These are phyloP conservation scores for Drosophila pseudoananassae DNA, from an alignment of 1,140 invertebrate genomes.

Conservation along the genomic window DNA sequence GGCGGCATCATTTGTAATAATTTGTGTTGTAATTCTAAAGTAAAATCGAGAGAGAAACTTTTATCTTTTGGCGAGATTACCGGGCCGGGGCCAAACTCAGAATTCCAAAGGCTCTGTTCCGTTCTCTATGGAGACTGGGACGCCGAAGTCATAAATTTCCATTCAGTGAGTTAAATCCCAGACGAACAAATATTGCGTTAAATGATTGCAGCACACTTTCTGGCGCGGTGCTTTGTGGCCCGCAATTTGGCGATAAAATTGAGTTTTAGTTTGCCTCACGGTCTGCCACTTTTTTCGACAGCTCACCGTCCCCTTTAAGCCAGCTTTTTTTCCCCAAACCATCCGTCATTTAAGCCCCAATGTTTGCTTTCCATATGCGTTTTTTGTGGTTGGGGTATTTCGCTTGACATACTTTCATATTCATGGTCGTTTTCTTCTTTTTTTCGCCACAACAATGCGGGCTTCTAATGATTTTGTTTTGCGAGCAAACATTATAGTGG, in stretches of 20 bases:
- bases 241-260: conserved; percentile 69
- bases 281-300: conserved; percentile 51
- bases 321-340: conserved; percentile 7
- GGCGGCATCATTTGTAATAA: conserved; percentile 75
- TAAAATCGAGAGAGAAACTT: conserved; percentile 49
- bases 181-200: conserved; percentile 41
- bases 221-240: conserved; percentile 29
- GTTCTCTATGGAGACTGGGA: neutral
- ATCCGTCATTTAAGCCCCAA: conserved; percentile 11
- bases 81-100: neutral
- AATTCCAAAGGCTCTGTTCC: neutral
- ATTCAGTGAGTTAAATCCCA: conserved; percentile 20
- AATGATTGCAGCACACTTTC: conserved; percentile 68
- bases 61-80: conserved; percentile 47
- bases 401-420: conserved; percentile 51
- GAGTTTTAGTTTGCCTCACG: conserved; percentile 66
- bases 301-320: neutral
- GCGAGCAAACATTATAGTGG: conserved; percentile 1
- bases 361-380: conserved; percentile 20
- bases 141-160: conserved; percentile 65
- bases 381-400: conserved; percentile 16
- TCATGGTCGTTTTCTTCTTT: conserved; percentile 46
- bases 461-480: conserved; percentile 26
- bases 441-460: conserved; percentile 12
- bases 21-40: conserved; percentile 67